A percentile compares a stretch with the other conserved stretches of the same genome.
Conservation (phyloP, 2,888 invertebrate genomes). For the Venustoraphidia nigricollis region DNA sequence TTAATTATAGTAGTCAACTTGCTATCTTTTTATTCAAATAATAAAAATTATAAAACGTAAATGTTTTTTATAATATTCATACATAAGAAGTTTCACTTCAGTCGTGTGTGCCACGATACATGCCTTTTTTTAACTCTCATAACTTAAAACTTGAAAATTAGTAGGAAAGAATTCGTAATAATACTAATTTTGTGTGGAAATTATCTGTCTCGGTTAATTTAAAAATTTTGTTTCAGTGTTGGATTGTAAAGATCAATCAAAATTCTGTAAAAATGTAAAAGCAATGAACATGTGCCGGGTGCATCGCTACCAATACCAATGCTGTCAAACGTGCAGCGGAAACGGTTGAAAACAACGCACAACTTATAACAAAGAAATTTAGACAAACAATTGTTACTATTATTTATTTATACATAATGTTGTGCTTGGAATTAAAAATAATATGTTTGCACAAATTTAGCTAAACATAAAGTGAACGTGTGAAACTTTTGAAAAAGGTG, state of each 20-base stretch:
- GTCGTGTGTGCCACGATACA: no score
- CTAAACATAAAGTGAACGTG: neutral
- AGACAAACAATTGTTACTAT: neutral
- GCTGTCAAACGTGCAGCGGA: slow-evolving; percentile 64
- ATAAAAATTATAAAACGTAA: no score
- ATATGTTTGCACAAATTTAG: slow-evolving; percentile 3
- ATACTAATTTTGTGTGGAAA: no score
- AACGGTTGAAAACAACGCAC: slow-evolving; percentile 9
- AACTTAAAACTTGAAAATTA: no score
- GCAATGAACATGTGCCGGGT: slow-evolving; percentile 79
- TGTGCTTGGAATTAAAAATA: neutral
- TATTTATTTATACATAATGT: neutral
- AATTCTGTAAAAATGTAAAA: slow-evolving; percentile 75
- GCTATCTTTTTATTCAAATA: no score
- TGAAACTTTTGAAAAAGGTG: slow-evolving; percentile 7
- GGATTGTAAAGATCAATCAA: slow-evolving; percentile 66
- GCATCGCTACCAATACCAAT: slow-evolving; percentile 68
- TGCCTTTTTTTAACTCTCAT: no score
- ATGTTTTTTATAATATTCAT: no score
- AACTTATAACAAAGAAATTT: neutral
- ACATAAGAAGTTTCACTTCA: no score
- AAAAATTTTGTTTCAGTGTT: slow-evolving; percentile 31
- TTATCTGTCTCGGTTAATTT: no score
- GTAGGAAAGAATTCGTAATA: no score
- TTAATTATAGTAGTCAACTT: no score